These are phyloP conservation scores for Pseudorasbora parva DNA, from an alignment of 2,113 vertebrate genomes.

Conservation along the genomic window DNA sequence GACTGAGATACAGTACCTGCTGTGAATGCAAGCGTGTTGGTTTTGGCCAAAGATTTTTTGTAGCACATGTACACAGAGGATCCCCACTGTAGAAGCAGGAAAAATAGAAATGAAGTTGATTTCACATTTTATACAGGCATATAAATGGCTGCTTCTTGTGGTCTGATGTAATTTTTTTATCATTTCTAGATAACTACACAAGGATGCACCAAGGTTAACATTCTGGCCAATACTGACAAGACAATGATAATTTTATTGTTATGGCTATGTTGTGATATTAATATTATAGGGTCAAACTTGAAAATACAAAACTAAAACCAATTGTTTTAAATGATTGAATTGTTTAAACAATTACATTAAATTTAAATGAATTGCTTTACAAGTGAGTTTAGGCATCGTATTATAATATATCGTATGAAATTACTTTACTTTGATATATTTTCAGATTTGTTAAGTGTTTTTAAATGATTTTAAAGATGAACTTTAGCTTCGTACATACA, in stretches of 20 bases:
- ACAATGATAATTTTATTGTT: background rate
- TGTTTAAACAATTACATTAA: too few relatives aligned
- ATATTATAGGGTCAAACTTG: too few relatives aligned
- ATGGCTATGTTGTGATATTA: too few relatives aligned
- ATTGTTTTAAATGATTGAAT: too few relatives aligned
- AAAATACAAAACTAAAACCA: too few relatives aligned
- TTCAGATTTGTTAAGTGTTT: too few relatives aligned
- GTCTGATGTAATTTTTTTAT: background rate
- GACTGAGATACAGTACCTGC: slow-evolving; percentile 83
- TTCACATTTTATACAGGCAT: background rate
- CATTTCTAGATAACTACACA: background rate
- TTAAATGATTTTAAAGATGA: too few relatives aligned
- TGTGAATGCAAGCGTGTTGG: slow-evolving; percentile 96
- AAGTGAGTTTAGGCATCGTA: too few relatives aligned
- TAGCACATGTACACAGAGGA: slow-evolving; percentile 96
- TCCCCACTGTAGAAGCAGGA: slow-evolving; percentile 85
- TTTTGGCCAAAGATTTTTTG: slow-evolving; percentile 98
- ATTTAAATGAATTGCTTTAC: too few relatives aligned
- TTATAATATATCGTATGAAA: too few relatives aligned
- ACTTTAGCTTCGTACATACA: too few relatives aligned
- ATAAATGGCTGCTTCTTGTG: background rate
- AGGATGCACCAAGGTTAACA: background rate
- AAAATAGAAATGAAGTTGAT: slow-evolving; percentile 27
- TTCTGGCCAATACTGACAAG: background rate
- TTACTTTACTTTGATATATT: too few relatives aligned